Evolutionary conservation across 1,140 invertebrate genomes (phyloP), one percentile per base, ranked within the genome.

Genomic region (Scaptomyza hsui): DNA sequence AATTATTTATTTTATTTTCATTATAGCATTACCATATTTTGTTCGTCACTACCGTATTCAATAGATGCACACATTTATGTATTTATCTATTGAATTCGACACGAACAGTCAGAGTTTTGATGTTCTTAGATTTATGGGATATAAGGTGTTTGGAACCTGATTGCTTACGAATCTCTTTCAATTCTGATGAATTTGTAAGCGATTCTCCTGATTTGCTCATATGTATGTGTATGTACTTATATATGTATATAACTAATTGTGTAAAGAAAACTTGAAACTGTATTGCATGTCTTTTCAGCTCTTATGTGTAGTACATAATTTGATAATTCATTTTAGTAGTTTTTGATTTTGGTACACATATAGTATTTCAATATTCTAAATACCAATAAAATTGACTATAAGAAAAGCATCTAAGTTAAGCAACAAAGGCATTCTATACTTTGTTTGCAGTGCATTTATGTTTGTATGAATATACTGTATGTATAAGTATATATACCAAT

Each of bases 211-310:
- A 63, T 41, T 41, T 55, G 4, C 6, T 26, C 24, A 26, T 26
- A 26, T 26, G 24, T 9, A 35, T 13, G 41, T 24, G 29, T 56
- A 37, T 47, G 13, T 61, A 68, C 35, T 45, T 18, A 32, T 69
- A 7, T 55, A 47, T 56, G 16, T 47, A 44, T 51, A 51, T 42
- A 68, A 47, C 62, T 72, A 68, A 68, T 35, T 68, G 48, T 60
- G 53, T 61, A 62, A 51, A 62, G 70, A 69, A 73, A 73, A 73
- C 49, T 72, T 72, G 70, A 72, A 61, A 73, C 62, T 69, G 56
- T 73, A 73, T 73, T 73, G 71, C 71, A 73, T 73, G 71, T 73
- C 71, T 73, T 73, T 73, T 73, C 64, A 62, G 65, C 65, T 73
- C 71, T 73, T 73, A 56, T 47, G 41, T 53, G 21, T 55, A 53